phyloP scores from a whole-genome alignment of 2,888 invertebrate species.

The Arge pagana region DNA sequence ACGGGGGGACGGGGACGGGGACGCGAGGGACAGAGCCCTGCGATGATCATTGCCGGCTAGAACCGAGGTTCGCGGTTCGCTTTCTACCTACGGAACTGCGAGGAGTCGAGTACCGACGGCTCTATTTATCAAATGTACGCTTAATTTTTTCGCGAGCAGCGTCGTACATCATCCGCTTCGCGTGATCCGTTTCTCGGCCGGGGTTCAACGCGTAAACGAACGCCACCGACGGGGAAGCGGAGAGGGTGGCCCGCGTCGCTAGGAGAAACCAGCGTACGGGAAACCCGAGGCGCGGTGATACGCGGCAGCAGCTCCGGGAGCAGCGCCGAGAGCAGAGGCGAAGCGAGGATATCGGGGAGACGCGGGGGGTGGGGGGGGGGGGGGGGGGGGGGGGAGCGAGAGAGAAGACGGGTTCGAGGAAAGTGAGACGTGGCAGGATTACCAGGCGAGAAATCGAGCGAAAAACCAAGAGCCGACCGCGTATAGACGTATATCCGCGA shows the following conservation, averaged over 20 bases:
- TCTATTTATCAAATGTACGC: conserved; percentile 56
- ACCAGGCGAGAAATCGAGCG: conserved; percentile 45
- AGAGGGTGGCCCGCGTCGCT: too few relatives aligned
- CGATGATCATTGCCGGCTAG: too few relatives aligned
- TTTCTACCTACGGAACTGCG: too few relatives aligned
- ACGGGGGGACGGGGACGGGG: too few relatives aligned
- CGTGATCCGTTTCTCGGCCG: conserved; percentile 41
- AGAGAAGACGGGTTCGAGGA: not conserved
- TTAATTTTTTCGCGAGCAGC: conserved; percentile 53
- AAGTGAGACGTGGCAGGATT: conserved; percentile 48
- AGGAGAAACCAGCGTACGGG: too few relatives aligned
- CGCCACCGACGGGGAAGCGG: too few relatives aligned
- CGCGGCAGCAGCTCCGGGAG: too few relatives aligned
- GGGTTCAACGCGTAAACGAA: too few relatives aligned
- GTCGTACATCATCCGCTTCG: conserved; percentile 52
- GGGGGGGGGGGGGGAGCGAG: not conserved
- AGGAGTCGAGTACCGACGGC: conserved; percentile 37
- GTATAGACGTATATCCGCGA: not conserved
- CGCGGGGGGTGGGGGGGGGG: conserved; percentile 4
- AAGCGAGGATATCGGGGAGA: not conserved
- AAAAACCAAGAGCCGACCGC: conserved; percentile 37
- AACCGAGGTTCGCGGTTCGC: too few relatives aligned
- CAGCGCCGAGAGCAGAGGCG: too few relatives aligned
- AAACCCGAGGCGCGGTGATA: too few relatives aligned
- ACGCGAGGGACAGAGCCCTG: too few relatives aligned